Conservation (phyloP, 2,797 vertebrate genomes). For the Galaxias olidus region DNA sequence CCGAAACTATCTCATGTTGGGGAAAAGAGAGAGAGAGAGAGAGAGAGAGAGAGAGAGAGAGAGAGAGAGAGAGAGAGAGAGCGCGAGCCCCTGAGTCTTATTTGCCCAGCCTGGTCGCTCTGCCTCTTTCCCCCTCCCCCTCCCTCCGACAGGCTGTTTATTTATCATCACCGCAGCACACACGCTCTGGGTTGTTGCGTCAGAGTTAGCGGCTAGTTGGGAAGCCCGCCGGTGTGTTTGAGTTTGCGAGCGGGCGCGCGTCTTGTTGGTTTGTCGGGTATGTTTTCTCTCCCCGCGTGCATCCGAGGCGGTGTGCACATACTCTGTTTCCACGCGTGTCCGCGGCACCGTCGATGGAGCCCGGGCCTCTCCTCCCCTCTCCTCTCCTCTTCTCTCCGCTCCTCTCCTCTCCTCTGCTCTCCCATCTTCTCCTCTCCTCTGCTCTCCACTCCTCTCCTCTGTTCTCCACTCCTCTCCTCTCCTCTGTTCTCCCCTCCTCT, state of each 20-base stretch:
- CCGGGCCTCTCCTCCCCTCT: constrained; percentile 56
- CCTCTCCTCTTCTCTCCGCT: no score
- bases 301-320: no score
- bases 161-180: constrained; percentile 76
- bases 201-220: constrained; percentile 56
- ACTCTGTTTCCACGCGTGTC: no score
- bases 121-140: constrained; percentile 24
- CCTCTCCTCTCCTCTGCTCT: constrained; percentile 50
- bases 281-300: background rate
- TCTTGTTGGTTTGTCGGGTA: background rate
- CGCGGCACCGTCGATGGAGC: constrained; percentile 38
- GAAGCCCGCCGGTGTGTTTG: background rate
- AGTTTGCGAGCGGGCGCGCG: background rate
- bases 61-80: no score
- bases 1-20: constrained; percentile 72
- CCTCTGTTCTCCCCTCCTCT: constrained; percentile 56
- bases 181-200: constrained; percentile 73
- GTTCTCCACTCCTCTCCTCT: constrained; percentile 60
- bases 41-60: no score
- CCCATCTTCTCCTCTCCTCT: no score
- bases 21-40: no score
- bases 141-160: constrained; percentile 65
- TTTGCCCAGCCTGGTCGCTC: constrained; percentile 51
- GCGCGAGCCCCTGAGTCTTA: constrained; percentile 69
- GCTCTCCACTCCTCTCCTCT: constrained; percentile 54